These are phyloP conservation scores for Barnardius zonarius DNA, from an alignment of 2,113 vertebrate species.

Conservation along the genomic window DNA sequence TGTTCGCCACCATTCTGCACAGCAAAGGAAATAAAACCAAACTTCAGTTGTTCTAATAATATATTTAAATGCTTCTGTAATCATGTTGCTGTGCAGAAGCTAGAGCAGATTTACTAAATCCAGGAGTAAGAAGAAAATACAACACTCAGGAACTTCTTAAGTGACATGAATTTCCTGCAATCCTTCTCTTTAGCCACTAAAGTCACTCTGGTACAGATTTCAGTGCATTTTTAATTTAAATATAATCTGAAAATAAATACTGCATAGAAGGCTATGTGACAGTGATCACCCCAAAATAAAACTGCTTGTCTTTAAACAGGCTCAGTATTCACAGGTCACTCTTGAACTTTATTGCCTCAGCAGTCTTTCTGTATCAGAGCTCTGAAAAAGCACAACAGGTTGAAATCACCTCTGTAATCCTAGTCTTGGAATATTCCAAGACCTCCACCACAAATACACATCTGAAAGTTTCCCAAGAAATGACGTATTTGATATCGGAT, in stretches of 20 bases:
- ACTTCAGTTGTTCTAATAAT: not conserved
- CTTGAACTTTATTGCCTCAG: not conserved
- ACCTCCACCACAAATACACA: not conserved
- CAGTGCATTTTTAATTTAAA: not conserved
- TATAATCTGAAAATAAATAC: not conserved
- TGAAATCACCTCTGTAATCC: not conserved
- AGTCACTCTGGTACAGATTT: not conserved
- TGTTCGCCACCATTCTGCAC: constrained; percentile 89
- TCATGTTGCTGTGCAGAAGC: not conserved
- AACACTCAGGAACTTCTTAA: not conserved
- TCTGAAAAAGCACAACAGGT: not conserved
- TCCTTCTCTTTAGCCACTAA: not conserved
- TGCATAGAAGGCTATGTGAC: not conserved
- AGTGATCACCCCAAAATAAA: not conserved
- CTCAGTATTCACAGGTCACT: not conserved
- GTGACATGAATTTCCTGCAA: not conserved
- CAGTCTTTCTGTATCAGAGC: not conserved
- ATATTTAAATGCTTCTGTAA: not conserved
- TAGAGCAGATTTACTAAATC: not conserved
- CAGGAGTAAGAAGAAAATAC: not conserved
- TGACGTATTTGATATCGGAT: not conserved
- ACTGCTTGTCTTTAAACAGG: not conserved
- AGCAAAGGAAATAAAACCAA: constrained; percentile 36
- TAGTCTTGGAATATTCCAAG: not conserved
- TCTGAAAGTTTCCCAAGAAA: not conserved